Conservation (phyloP, 2,797 vertebrate genomes). For the Amphiprion clarkii region DNA sequence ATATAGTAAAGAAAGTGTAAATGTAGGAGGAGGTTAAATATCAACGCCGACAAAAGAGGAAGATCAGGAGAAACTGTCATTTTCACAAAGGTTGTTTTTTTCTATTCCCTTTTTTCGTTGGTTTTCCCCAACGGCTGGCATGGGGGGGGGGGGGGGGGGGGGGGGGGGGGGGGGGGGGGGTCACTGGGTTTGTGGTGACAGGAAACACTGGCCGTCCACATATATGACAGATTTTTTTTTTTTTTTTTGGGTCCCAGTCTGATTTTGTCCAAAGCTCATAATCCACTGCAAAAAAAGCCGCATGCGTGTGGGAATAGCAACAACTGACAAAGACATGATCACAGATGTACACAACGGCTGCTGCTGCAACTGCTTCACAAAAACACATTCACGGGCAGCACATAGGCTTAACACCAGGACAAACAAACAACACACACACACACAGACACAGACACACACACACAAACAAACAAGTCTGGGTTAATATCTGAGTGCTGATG, state of each 20-base stretch:
- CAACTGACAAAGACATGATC: constrained; percentile 63
- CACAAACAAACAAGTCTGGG: constrained; percentile 16
- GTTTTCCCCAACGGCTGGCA: constrained; percentile 36
- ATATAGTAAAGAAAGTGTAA: constrained; percentile 53
- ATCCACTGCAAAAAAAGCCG: constrained; percentile 57
- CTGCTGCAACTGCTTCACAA: constrained; percentile 5
- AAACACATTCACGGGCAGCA: constrained; percentile 36
- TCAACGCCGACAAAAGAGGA: constrained; percentile 70
- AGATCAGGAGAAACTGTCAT: constrained; percentile 69
- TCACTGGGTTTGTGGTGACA: constrained; percentile 86
- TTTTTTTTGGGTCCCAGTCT: constrained; percentile 60
- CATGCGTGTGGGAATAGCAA: constrained; percentile 48
- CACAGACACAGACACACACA: constrained; percentile 6
- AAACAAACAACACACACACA: constrained; percentile 20
- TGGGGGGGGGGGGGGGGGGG: constrained; percentile 71
- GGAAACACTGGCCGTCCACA: constrained; percentile 84
- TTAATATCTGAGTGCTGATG: background rate
- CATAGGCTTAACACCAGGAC: constrained; percentile 34
- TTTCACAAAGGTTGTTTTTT: constrained; percentile 73
- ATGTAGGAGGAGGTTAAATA: constrained; percentile 59
- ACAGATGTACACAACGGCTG: constrained; percentile 51
- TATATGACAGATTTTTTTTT: constrained; percentile 26
- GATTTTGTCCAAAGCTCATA: constrained; percentile 89
- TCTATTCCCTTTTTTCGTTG: constrained; percentile 74
- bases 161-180: constrained; percentile 70